phyloP scores from a whole-genome alignment of 2,113 vertebrate genomes.

The Oryzias woworae region DNA sequence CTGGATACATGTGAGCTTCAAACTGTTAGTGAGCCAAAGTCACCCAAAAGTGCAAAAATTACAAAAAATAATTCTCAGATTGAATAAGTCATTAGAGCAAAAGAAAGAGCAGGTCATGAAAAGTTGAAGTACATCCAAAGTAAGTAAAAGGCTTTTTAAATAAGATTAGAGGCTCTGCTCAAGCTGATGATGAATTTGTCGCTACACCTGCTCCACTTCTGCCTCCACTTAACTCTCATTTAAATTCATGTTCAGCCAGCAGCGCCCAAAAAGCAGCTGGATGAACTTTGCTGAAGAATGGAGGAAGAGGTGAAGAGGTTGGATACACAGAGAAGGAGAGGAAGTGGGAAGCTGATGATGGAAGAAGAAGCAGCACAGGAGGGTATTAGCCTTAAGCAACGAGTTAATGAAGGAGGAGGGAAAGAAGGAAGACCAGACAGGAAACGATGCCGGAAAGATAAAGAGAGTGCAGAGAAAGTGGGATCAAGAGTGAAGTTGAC shows the following conservation, averaged over 20 bases:
- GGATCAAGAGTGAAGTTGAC: not conserved
- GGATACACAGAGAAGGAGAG: not conserved
- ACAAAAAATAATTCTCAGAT: too few relatives aligned
- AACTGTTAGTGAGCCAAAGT: not conserved
- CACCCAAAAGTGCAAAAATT: not conserved
- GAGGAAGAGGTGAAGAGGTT: slow-evolving; percentile 3
- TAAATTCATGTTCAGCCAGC: slow-evolving; percentile 23
- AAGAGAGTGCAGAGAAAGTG: not conserved
- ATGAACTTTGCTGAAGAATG: not conserved
- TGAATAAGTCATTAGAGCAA: not conserved
- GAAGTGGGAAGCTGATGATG: slow-evolving; percentile 6
- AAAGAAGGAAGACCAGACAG: not conserved
- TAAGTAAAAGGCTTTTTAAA: not conserved
- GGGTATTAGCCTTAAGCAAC: slow-evolving; percentile 20
- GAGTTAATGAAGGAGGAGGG: slow-evolving; percentile 23
- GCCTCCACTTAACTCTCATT: slow-evolving; percentile 27
- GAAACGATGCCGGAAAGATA: not conserved
- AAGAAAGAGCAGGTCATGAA: not conserved
- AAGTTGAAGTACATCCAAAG: not conserved
- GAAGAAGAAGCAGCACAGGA: not conserved
- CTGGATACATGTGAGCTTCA: not conserved
- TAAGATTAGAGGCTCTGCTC: slow-evolving; percentile 27
- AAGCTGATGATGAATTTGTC: slow-evolving; percentile 20
- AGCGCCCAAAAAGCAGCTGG: not conserved
- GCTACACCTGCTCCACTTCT: slow-evolving; percentile 37